Base-by-base conservation (phyloP, 2,888 invertebrate genomes). In the Ornithoptera priamus region DNA sequence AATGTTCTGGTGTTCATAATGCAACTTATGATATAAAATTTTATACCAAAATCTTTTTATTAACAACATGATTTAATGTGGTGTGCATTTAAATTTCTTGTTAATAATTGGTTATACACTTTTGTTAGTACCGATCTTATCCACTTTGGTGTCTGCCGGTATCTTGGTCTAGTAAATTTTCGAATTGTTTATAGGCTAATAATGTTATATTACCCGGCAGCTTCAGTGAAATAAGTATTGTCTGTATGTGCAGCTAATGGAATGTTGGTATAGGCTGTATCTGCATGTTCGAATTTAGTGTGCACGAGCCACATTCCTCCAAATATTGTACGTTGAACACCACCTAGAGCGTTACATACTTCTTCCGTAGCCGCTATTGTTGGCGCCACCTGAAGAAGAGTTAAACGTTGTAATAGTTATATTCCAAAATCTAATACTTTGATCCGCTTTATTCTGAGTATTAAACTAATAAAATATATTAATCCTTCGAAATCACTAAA, bases 211-310 rank as follows among this genome's bases (percentile, higher is more conserved):
- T 87, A 94, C 94, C 97, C 97, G 63, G 95, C 94, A 1, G 96
- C 94, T 82, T 96, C 95, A 66, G 93, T 94, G 75, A 96, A 96
- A 79, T 97, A 97, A 0, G 96, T 96, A 68, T 94, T 96, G 80
- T 97, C 97, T 4, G 95, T 96, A 79, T 97, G 97, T 0, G 95
- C 93, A 3, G 95, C 95, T 0, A 97, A 87, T 20, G 93, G 93
- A 4, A 94, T 86, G 66, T 93, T 94, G 0, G 95, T 94, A 78
- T 96, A 97, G 0, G 97, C 96, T 0, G 96, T 95, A 78, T 97
- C 97, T 0, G 94, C 94, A 75, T 95, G 94, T 6, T 93, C 93
- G 17, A 90, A 83, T 42, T 90, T 84, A 22, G 94, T 93, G 6
- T 93, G 93, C 76, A 96, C 94, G 57, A 93, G 90, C 95, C 95